These are phyloP conservation scores for Scolopax mira DNA, from an alignment of 2,113 vertebrate species.

Conservation along the genomic window DNA sequence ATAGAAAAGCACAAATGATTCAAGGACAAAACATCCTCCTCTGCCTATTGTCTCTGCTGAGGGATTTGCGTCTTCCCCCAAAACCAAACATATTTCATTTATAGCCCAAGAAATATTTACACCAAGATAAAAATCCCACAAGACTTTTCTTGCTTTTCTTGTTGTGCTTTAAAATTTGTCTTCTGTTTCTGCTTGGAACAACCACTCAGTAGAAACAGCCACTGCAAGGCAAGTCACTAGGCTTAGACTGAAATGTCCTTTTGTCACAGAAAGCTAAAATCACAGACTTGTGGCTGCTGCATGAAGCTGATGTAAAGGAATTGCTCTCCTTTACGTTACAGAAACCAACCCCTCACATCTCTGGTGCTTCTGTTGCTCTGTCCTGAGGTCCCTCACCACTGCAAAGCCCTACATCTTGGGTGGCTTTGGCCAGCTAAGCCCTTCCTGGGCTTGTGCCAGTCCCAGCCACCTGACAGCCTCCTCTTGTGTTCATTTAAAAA, in stretches of 20 bases:
- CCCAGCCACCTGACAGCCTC: not conserved
- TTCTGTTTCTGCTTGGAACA: not conserved
- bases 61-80: not conserved
- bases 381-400: not conserved
- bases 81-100: constrained; percentile 36
- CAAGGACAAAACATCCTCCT: constrained; percentile 39
- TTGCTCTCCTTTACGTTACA: not conserved
- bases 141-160: not conserved
- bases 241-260: not conserved
- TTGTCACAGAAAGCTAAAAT: not conserved
- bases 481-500: not conserved
- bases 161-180: not conserved
- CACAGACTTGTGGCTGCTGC: not conserved
- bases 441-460: not conserved
- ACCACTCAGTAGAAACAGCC: not conserved
- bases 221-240: not conserved
- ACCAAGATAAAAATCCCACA: constrained; percentile 42
- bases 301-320: not conserved
- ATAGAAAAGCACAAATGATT: constrained; percentile 47
- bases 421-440: not conserved
- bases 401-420: not conserved
- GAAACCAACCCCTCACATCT: not conserved
- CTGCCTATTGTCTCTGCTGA: constrained; percentile 46
- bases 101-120: constrained; percentile 32
- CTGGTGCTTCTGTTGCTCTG: not conserved